Evolutionary conservation across 2,888 invertebrate genomes (phyloP).

Genomic region (Abrostola tripartita): DNA sequence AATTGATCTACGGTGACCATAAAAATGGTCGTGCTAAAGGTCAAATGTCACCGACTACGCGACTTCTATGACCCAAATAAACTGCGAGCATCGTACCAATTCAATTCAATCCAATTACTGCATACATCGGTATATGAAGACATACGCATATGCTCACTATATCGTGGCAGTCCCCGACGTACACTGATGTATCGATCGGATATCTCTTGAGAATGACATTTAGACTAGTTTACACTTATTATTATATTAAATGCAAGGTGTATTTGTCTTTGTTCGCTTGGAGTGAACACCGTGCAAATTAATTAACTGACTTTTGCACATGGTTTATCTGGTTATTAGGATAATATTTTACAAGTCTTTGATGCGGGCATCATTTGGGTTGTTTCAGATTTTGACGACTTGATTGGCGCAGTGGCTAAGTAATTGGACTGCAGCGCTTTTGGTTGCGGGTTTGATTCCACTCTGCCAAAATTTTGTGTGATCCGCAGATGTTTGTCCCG

Average conservation of each 20-base stretch:
- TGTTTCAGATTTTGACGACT: too few relatives aligned
- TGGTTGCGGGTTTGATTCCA: too few relatives aligned
- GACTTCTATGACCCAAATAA: conserved; percentile 80
- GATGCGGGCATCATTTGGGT: too few relatives aligned
- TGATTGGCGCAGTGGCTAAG: too few relatives aligned
- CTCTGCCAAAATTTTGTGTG: too few relatives aligned
- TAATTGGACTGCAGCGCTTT: too few relatives aligned
- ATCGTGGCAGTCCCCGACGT: neutral
- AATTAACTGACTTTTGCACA: too few relatives aligned
- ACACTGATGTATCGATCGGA: neutral
- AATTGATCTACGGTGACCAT: conserved; percentile 61
- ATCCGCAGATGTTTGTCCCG: too few relatives aligned
- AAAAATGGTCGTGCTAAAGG: conserved; percentile 61
- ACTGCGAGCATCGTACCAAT: conserved; percentile 75
- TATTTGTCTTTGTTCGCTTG: neutral
- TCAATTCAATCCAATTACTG: conserved; percentile 82
- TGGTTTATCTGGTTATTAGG: too few relatives aligned
- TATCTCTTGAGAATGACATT: neutral
- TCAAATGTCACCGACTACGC: conserved; percentile 68
- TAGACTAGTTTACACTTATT: neutral
- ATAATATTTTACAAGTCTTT: too few relatives aligned
- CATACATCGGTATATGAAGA: conserved; percentile 61
- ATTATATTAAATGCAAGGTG: neutral
- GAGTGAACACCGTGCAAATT: too few relatives aligned
- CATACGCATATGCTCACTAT: conserved; percentile 22